Evolutionary conservation across 2,797 vertebrate species (phyloP).

Genomic region (Malurus leucopterus): DNA sequence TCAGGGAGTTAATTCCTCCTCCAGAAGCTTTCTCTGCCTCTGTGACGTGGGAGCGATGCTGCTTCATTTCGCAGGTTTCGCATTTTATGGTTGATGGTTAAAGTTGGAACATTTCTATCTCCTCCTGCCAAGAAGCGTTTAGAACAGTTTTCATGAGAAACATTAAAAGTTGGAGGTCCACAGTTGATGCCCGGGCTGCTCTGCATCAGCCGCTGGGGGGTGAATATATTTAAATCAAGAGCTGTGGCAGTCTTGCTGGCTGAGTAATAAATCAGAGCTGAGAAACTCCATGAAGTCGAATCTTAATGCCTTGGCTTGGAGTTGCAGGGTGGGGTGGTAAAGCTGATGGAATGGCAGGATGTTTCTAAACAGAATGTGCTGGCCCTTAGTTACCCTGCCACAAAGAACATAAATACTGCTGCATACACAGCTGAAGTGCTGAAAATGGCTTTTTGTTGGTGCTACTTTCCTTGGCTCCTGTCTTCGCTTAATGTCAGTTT

Average conservation of each 20-base stretch:
- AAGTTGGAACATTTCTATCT: neutral
- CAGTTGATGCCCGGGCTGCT: neutral
- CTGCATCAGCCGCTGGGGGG: neutral
- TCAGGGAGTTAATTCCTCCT: neutral
- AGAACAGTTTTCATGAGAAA: neutral
- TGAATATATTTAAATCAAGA: slow-evolving; percentile 30
- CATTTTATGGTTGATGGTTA: slow-evolving; percentile 1
- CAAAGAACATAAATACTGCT: slow-evolving; percentile 11
- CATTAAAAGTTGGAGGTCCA: neutral
- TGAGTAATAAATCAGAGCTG: slow-evolving; percentile 19
- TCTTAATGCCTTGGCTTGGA: slow-evolving; percentile 35
- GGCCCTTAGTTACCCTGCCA: slow-evolving; percentile 40
- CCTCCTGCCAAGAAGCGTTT: neutral
- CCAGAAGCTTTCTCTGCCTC: neutral
- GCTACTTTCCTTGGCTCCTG: neutral
- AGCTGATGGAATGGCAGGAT: neutral
- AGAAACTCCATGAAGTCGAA: slow-evolving; percentile 3
- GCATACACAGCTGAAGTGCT: neutral
- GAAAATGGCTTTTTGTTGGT: slow-evolving; percentile 24
- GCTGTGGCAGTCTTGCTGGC: neutral
- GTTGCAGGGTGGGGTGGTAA: slow-evolving; percentile 7
- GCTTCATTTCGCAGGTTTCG: slow-evolving; percentile 2
- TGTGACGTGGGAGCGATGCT: neutral
- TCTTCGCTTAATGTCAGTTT: neutral
- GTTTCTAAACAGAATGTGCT: slow-evolving; percentile 37